Evolutionary conservation across 1,140 invertebrate species (phyloP), one percentile per base, ranked within the genome.

Genomic region (Palaemon carinicauda): DNA sequence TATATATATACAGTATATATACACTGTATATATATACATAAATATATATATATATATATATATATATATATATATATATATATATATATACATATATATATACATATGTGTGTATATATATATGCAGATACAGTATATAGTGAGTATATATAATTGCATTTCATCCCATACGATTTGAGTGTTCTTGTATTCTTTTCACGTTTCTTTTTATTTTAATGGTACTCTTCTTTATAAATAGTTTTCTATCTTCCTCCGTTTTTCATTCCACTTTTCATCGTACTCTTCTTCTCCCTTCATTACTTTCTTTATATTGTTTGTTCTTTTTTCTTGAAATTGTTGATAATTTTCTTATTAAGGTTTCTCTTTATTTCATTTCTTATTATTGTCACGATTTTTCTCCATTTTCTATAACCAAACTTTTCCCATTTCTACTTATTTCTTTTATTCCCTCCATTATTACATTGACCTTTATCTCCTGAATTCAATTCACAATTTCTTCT

Each of bases 51-150:
- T 60, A 60, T 60, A 60, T 60, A 60, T 60, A 60, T 60, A 60
- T 60, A 60, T 60, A 60, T 60, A 60, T 60, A 60, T 60, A 60
- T 60, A 60, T 60, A 60, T 60, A 60, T 60, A 60, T 60, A 60
- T 60, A 60, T 60, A 27, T 60, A 60, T 60, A 60, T 60, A 60
- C 17, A 60, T 60, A 60, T 60, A 60, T 24, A 60, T 60, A 60
- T n/a, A n/a, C n/a, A n/a, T n/a, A n/a, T n/a, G 7, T 60, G 54
- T 60, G 4, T 60, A 60, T 24, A 12, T 24, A 12, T 24, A 12
- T 60, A 4, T 24, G n/a, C n/a, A n/a, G n/a, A n/a, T n/a, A n/a
- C n/a, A n/a, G n/a, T n/a, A n/a, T n/a, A n/a, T n/a, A n/a, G n/a
- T n/a, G n/a, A n/a, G n/a, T n/a, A 5, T 31, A 24, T 24, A 3